Conservation (phyloP, 1,140 invertebrate genomes). For the Drosophila azteca region DNA sequence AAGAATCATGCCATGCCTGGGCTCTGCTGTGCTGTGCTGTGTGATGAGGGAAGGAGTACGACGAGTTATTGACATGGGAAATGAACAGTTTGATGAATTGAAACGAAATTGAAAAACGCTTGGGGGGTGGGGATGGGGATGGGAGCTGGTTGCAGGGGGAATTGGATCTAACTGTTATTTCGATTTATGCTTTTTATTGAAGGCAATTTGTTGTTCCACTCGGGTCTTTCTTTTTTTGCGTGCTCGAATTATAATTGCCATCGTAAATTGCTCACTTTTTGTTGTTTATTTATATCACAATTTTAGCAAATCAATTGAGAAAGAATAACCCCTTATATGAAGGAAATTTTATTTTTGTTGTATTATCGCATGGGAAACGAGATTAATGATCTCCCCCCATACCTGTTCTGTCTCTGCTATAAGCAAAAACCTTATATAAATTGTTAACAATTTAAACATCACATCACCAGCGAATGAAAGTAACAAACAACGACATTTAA, state of each 20-base stretch:
- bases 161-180: slow-evolving; percentile 24
- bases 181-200: slow-evolving; percentile 74
- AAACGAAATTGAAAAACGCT: slow-evolving; percentile 64
- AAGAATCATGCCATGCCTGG: no score
- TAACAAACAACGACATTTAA: slow-evolving; percentile 31
- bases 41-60: slow-evolving; percentile 1
- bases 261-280: slow-evolving; percentile 52
- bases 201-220: slow-evolving; percentile 63
- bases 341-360: not conserved
- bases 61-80: slow-evolving; percentile 31
- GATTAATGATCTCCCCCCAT: no score
- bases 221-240: slow-evolving; percentile 27
- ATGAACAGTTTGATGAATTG: slow-evolving; percentile 62
- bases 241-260: slow-evolving; percentile 62
- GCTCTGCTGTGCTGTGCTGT: not conserved
- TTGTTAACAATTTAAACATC: slow-evolving; percentile 24
- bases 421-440: slow-evolving; percentile 28
- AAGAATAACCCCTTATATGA: slow-evolving; percentile 15
- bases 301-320: slow-evolving; percentile 44
- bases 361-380: no score
- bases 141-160: not conserved
- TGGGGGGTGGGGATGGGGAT: not conserved
- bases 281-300: slow-evolving; percentile 45
- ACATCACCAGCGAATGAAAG: slow-evolving; percentile 15
- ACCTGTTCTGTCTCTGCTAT: not conserved